A percentile compares a stretch with the other conserved stretches of the same genome.
These are phyloP conservation scores for Adelosebastes latens DNA, from an alignment of 2,797 vertebrate species.

Conservation along the genomic window DNA sequence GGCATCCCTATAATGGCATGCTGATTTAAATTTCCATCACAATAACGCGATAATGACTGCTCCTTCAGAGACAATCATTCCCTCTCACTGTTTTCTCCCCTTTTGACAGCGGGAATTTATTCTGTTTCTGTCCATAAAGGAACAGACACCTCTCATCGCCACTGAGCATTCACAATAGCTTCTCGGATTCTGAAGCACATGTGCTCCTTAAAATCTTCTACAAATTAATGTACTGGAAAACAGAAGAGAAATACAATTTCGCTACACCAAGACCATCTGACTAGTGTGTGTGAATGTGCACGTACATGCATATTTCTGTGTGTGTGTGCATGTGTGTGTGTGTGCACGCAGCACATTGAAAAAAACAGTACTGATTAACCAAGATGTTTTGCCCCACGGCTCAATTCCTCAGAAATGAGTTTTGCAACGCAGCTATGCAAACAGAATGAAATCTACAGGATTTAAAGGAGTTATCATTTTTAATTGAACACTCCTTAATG, in stretches of 20 bases:
- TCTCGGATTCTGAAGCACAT: neutral
- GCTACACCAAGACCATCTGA: slow-evolving; percentile 21
- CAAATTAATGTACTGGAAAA: slow-evolving; percentile 49
- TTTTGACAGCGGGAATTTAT: slow-evolving; percentile 37
- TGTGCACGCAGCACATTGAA: slow-evolving; percentile 2
- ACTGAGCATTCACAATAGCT: slow-evolving; percentile 18
- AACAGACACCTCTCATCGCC: slow-evolving; percentile 35
- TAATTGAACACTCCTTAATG: slow-evolving; percentile 43
- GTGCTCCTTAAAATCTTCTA: neutral
- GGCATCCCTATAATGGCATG: slow-evolving; percentile 36
- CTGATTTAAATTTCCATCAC: slow-evolving; percentile 65
- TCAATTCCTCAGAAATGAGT: slow-evolving; percentile 47
- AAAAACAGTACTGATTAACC: slow-evolving; percentile 35
- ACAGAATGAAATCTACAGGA: slow-evolving; percentile 31
- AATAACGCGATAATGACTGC: slow-evolving; percentile 61
- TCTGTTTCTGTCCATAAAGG: slow-evolving; percentile 43
- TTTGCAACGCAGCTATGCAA: slow-evolving; percentile 21
- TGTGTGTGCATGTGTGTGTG: neutral
- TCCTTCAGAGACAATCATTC: slow-evolving; percentile 42
- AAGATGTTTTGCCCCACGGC: slow-evolving; percentile 28
- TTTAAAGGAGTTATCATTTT: slow-evolving; percentile 45
- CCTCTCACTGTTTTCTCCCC: slow-evolving; percentile 27
- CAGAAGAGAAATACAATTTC: slow-evolving; percentile 22
- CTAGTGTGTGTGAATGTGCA: neutral
- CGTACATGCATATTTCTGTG: neutral